Percentiles rank a stretch among this genome's conserved stretches.
phyloP scores from a whole-genome alignment of 2,797 vertebrate species.

The Craterocephalus amniculus region DNA sequence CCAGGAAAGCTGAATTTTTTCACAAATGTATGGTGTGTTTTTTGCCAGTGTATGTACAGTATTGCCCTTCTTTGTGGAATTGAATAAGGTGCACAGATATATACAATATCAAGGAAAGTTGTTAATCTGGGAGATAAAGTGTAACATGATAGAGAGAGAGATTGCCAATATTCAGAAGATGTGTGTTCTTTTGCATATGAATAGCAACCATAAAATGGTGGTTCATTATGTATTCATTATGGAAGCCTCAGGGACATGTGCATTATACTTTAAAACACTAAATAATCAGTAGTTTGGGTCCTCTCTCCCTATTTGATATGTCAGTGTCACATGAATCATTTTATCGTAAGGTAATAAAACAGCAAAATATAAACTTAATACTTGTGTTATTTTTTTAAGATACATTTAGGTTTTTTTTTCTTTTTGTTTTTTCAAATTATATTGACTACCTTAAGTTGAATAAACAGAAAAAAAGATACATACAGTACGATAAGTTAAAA shows the following conservation, averaged over 20 bases:
- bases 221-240: constrained; percentile 41
- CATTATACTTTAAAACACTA: constrained; percentile 36
- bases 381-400: not conserved
- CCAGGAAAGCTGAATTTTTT: constrained; percentile 9
- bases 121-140: not conserved
- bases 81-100: constrained; percentile 26
- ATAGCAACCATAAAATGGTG: constrained; percentile 27
- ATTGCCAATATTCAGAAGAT: constrained; percentile 28
- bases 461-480: not conserved
- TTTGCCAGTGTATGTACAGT: constrained; percentile 10
- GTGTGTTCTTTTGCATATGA: constrained; percentile 43
- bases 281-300: not conserved
- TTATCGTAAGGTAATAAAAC: constrained; percentile 23
- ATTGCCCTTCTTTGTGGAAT: constrained; percentile 15
- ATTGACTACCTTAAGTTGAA: not conserved
- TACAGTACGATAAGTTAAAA: not conserved
- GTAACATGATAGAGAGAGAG: constrained; percentile 29
- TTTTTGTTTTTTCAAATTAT: not conserved
- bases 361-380: constrained; percentile 7
- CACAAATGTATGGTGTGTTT: constrained; percentile 1
- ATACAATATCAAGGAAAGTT: constrained; percentile 2
- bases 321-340: constrained; percentile 33
- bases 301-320: constrained; percentile 21
- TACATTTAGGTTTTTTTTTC: not conserved
- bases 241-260: constrained; percentile 17